Evolutionary conservation across 2,888 invertebrate genomes (phyloP), one percentile per base, ranked within the genome.

Genomic region (Linnaemya tessellans): DNA sequence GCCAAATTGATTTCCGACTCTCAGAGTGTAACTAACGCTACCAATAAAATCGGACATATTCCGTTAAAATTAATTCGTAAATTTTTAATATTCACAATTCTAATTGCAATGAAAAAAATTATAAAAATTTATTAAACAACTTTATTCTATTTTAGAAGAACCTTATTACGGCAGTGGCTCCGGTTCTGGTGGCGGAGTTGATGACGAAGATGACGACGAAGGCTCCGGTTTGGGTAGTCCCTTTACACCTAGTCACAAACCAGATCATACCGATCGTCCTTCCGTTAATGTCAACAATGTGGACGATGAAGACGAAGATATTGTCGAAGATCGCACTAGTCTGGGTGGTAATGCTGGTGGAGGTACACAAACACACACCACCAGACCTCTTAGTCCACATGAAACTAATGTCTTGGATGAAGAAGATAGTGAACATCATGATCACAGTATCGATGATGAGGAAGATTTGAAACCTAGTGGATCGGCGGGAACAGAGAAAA

Each of bases 101-200:
- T 38, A 9, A 35, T 35, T 38, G 8, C 5, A 8, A 10, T 13
- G 2, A n/a, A 22, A 9, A 13, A 64, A 38, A 1, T 64, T 13
- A 22, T 43, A 22, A n/a, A 22, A 38, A 38, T 38, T 38, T 1
- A 38, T 38, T 35, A 54, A 15, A 43, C 25, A 20, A 22, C 10
- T 43, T 58, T 25, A 46, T 75, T 70, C 43, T 15, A 38, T 87
- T 89, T n/a, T 93, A 95, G 95, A 93, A 90, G 95, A 93, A 86
- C 91, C 90, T 86, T 94, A 92, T 91, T 94, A 93, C 87, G 95
- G 95, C 62, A 95, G 96, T 0, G 96, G 96, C 15, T 95, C 96
- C 20, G 96, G 96, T 7, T 95, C 96, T 18, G 96, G 96, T 3
- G 95, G 94, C 87, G 94, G 94, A 82, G 93, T 92, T 64, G 94